A percentile compares a stretch with the other conserved stretches of the same genome.
These are phyloP conservation scores for Palythoa caribaeorum DNA, from an alignment of 92 coral and sea anemone genomes.

Conservation along the genomic window DNA sequence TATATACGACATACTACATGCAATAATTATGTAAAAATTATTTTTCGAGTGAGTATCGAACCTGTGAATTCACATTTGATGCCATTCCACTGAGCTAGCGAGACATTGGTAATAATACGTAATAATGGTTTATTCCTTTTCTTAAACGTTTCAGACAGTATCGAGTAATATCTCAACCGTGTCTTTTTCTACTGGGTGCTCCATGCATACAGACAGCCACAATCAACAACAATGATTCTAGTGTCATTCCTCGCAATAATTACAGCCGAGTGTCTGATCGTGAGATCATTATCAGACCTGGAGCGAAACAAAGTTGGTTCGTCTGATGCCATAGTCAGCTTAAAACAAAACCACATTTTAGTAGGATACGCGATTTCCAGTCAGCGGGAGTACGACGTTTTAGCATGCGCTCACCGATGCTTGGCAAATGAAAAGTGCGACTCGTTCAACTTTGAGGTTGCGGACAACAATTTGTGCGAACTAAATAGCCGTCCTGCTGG, in stretches of 20 bases:
- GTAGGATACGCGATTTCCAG: neutral
- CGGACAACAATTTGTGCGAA: neutral
- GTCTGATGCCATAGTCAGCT: neutral
- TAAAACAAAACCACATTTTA: conserved; percentile 1
- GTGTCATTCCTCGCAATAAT: neutral
- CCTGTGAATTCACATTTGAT: too few relatives aligned
- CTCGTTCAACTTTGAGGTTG: neutral
- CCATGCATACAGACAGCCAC: neutral
- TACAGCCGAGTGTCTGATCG: neutral
- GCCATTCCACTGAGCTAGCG: too few relatives aligned
- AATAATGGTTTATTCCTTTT: too few relatives aligned
- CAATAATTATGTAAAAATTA: too few relatives aligned
- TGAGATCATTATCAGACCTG: neutral
- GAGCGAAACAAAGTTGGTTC: neutral
- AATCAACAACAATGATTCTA: neutral
- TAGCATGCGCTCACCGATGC: neutral
- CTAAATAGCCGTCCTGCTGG: neutral
- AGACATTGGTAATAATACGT: too few relatives aligned
- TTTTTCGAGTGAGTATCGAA: too few relatives aligned
- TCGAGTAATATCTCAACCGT: too few relatives aligned
- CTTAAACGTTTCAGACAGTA: too few relatives aligned
- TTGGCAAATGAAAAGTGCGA: neutral
- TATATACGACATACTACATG: too few relatives aligned
- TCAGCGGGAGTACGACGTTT: neutral
- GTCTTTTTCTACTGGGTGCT: too few relatives aligned